Conservation (phyloP, 1,140 invertebrate species). For the Drosophila guanche region DNA sequence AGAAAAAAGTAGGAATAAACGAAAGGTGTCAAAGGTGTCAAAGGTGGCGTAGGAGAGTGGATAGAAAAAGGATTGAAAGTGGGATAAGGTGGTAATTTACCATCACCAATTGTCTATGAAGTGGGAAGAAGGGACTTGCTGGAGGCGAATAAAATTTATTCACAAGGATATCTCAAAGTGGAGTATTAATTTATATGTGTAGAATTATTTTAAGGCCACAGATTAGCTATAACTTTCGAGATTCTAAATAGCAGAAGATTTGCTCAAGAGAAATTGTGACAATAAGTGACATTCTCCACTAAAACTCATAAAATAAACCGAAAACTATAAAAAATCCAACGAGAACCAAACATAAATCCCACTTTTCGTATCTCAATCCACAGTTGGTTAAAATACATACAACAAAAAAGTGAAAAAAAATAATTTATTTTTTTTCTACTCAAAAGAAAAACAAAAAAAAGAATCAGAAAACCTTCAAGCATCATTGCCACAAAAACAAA, state of each 20-base stretch:
- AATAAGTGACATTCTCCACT: no score
- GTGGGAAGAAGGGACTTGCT: no score
- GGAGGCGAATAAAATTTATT: no score
- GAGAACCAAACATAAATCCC: constrained; percentile 19
- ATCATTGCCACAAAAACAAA: constrained; percentile 8
- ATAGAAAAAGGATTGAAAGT: background rate
- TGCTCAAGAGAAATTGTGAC: no score
- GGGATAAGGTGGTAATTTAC: background rate
- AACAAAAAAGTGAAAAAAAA: constrained; percentile 40
- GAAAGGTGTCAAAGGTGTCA: constrained; percentile 30
- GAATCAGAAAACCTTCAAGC: constrained; percentile 1
- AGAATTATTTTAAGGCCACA: no score
- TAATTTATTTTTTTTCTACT: background rate
- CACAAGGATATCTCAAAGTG: no score
- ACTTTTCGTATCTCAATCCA: constrained; percentile 25
- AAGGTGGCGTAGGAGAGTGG: background rate
- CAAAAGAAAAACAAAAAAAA: constrained; percentile 8
- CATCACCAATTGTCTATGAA: constrained; percentile 1
- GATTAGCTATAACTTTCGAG: no score
- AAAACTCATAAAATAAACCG: no score
- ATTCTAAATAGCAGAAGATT: no score
- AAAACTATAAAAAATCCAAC: background rate
- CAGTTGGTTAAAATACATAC: constrained; percentile 26
- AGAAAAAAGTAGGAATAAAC: constrained; percentile 34
- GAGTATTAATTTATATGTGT: no score